Percentiles rank a stretch among this genome's conserved stretches.
phyloP scores from a whole-genome alignment of 2,113 vertebrate species.

The Lutjanus erythropterus region DNA sequence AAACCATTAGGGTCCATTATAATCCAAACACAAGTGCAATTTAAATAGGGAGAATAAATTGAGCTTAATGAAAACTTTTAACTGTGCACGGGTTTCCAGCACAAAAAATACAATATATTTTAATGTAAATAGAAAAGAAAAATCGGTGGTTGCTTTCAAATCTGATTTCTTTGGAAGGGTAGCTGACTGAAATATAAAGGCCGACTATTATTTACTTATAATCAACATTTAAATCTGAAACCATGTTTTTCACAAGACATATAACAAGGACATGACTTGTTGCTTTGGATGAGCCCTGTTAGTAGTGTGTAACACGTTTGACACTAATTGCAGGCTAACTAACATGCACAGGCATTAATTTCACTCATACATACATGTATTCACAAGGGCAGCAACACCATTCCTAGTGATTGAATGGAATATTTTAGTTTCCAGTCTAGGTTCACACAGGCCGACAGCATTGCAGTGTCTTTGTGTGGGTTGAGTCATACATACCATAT shows the following conservation, averaged over 20 bases:
- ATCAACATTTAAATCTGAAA: too few species aligned
- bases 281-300: background rate
- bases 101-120: background rate
- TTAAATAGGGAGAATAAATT: background rate
- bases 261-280: too few species aligned
- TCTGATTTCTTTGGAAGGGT: background rate
- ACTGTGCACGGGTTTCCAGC: too few species aligned
- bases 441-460: background rate
- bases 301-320: background rate
- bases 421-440: background rate
- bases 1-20: background rate
- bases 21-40: background rate
- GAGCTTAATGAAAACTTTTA: background rate
- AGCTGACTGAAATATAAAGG: too few species aligned
- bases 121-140: background rate
- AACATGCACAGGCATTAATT: background rate
- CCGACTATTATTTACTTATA: too few species aligned
- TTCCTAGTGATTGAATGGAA: background rate
- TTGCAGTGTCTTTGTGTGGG: constrained; percentile 5
- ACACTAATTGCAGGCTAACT: background rate
- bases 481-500: background rate
- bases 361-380: background rate
- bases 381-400: background rate
- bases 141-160: background rate
- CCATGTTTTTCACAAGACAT: too few species aligned